These are phyloP conservation scores for Andricus quercusramuli DNA, from an alignment of 2,888 invertebrate genomes.

Conservation along the genomic window DNA sequence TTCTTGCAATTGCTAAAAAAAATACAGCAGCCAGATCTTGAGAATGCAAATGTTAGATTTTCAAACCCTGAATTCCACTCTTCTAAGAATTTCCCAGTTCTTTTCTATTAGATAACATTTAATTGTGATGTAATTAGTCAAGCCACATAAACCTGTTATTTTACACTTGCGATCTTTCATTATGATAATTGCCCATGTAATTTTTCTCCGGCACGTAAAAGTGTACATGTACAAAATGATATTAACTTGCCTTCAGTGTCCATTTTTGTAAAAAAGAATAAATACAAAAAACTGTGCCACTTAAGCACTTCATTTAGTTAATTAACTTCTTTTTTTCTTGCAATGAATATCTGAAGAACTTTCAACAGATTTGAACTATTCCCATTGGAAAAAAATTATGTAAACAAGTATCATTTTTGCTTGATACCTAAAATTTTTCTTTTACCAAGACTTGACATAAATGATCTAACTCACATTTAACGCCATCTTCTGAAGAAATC, in stretches of 20 bases:
- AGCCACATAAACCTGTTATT: conserved; percentile 22
- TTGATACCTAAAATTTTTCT: too few species aligned
- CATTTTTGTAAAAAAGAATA: not conserved
- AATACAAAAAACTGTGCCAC: not conserved
- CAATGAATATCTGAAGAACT: not conserved
- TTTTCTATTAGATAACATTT: conserved; percentile 27
- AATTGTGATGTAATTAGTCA: conserved; percentile 31
- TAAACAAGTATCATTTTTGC: too few species aligned
- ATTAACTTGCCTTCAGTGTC: not conserved
- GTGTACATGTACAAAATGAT: not conserved
- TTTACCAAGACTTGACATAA: too few species aligned
- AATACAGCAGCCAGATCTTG: not conserved
- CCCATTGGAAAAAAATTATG: too few species aligned
- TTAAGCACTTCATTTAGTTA: conserved; percentile 15
- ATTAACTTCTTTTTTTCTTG: not conserved
- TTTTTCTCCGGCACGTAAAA: not conserved
- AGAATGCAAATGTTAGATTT: not conserved
- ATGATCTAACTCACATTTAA: not conserved
- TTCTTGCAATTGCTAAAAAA: not conserved
- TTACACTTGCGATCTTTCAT: conserved; percentile 32
- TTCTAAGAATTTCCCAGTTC: not conserved
- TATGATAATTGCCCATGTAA: conserved; percentile 27
- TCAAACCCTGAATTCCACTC: not conserved
- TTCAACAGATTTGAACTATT: too few species aligned
- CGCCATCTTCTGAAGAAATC: not conserved